Base-by-base conservation (phyloP, 2,797 vertebrate genomes). In the Coregonus sp. region DNA sequence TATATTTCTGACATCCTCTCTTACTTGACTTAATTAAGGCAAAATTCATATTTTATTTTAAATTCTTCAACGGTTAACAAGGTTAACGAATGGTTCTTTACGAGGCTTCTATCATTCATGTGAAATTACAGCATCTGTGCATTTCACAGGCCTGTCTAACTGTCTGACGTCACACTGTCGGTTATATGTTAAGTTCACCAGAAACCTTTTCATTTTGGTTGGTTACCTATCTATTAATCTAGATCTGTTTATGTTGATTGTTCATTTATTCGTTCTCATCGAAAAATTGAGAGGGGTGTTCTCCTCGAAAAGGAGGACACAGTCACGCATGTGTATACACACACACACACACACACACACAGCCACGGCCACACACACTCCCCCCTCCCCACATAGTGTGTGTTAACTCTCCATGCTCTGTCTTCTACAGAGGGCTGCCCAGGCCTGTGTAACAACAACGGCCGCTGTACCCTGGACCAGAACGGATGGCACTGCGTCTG, bases 401-500 rank as follows among this genome's bases (percentile, higher is more conserved):
- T 61, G 59, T 63, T 61, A 61, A 61, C 56, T 68, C 31, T 16
- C 31, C 16, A 15, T 69, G 31, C n/a, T 70, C 35, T 72, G 35
- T 75, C 54, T 29, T 18, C 69, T 54, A 87, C 93, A 99, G 98
- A 99, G 93, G 98, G 98, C 66, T 99, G 98, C 80, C 98, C 98
- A 0, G 98, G 98, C 50, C 94, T 99, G 78, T 99, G 98, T 89
- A 99, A 99, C 93, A 99, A 97, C 94, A 99, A 99, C 0, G 98
- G 98, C 72, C 95, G 98, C 74, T 99, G 98, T 81, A 98, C 97
- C 0, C 92, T 99, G 91, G 98, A 99, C 92, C 95, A 97, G 77
- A 99, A 97, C 0, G 97, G 97, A 80, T 99, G 98, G 98, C 98
- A 98, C 82, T 99, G 98, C 67, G 96, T 99, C 85, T 99, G 98